Base-by-base conservation (phyloP, 2,113 vertebrate genomes). In the Mungos mungo region DNA sequence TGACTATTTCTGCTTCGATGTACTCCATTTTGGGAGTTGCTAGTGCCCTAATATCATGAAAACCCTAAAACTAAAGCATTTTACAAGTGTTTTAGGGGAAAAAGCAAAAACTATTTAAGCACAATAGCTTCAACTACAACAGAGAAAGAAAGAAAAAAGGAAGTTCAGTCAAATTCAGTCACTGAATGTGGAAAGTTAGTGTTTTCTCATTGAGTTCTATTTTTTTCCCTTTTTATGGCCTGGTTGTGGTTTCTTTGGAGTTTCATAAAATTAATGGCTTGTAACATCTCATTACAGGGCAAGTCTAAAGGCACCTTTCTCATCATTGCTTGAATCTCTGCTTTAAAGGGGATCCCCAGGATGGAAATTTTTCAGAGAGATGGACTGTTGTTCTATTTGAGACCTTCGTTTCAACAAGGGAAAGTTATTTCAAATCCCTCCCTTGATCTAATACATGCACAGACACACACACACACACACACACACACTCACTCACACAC, bases 181-280 rank as follows among this genome's bases (percentile, higher is more conserved):
- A 25, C 19, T 90, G 50, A 69, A 47, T 18, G 79, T 80, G 16
- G 72, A 93, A 82, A 96, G 93, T 84, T 68, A 63, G 35, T 84
- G 33, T 57, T 97, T 92, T 84, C 74, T 93, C 3, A 1, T 8
- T 86, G 31, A 72, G 77, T 95, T 50, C 50, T 87, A 47, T 65
- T n/a, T 65, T 29, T 52, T 7, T 41, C 13, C 1, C 50, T 92
- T 93, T 86, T 88, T 50, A 82, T 81, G 57, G 65, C 31, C 54
- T 92, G 31, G 18, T n/a, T 95, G 16, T 95, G 72, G 65, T 97
- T 97, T 93, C 77, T 95, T 88, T 93, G 54, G 60, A 80, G 81
- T 94, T 94, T 95, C 95, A 97, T 97, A 92, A 97, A 98, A 92
- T 96, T 96, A 97, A 95, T 84, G 96, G 88, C 74, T 76, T 91